Base-by-base conservation (phyloP, 2,888 invertebrate genomes). In the Erebia ligea region DNA sequence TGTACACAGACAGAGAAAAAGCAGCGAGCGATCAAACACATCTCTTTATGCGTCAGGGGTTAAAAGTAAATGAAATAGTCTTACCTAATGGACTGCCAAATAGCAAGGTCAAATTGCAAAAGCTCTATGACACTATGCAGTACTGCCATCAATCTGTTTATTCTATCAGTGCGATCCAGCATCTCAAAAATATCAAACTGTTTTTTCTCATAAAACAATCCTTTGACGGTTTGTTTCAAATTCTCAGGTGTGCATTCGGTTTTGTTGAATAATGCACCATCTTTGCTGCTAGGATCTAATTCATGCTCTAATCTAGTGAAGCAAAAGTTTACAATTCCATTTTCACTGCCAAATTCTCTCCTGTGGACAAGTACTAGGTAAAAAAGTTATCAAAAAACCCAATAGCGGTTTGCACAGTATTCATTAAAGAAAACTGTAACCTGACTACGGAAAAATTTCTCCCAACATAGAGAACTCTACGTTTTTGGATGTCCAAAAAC, bases 31-130 rank as follows among this genome's bases (percentile, higher is more conserved):
- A 34, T 34, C 34, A 34, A 21, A 13, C 8, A 8, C n/a, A 9
- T 52, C 6, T 52, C 8, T 8, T 0, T 17, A n/a, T 17, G 15
- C 8, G 6, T n/a, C 52, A 6, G 5, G 13, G 6, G 52, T 9
- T 0, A 8, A 17, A 52, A 52, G 34, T n/a, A 9, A 52, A 52
- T 2, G 17, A 52, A 8, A n/a, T 17, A 3, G 52, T 57, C 54
- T 56, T 70, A 66, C 68, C 64, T 94, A 88, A 94, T 93, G 71
- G 91, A 83, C 77, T 94, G 88, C 94, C 95, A 95, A 79, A 94
- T 91, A 2, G 91, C 89, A 67, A 95, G 87, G 84, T 95, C 95
- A 82, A 86, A 88, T 80, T 95, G 94, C 68, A 95, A 78, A 50
- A 95, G 81, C 81, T 94, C 92, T 69, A 94, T 85, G 1, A 94